Evolutionary conservation across 2,888 invertebrate species (phyloP).

Genomic region (Synergus laeviventris): DNA sequence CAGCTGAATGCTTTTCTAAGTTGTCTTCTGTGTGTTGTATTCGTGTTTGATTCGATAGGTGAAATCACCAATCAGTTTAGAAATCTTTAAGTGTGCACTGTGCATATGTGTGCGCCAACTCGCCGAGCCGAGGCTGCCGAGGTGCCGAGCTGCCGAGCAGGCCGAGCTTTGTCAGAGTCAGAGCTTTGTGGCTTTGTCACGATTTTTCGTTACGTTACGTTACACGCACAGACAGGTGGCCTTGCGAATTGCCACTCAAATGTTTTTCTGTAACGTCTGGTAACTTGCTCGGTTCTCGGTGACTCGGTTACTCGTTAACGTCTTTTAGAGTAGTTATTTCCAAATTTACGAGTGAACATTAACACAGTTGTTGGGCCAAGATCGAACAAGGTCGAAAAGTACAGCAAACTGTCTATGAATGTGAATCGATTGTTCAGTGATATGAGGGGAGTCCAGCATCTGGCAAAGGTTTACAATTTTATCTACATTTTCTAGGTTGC

Average conservation of each 20-base stretch:
- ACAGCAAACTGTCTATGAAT: not conserved
- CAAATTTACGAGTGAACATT: slow-evolving; percentile 43
- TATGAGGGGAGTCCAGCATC: slow-evolving; percentile 8
- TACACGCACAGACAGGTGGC: slow-evolving; percentile 55
- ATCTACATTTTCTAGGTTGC: slow-evolving; percentile 14
- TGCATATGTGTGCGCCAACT: not conserved
- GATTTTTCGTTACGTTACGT: slow-evolving; percentile 53
- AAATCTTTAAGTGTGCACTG: not conserved
- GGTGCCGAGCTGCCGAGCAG: too few relatives aligned
- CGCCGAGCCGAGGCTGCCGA: too few relatives aligned
- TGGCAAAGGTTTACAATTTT: slow-evolving; percentile 20
- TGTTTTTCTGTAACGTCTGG: slow-evolving; percentile 43
- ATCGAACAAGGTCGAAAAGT: slow-evolving; percentile 21
- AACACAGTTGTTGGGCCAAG: not conserved
- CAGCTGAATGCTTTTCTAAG: slow-evolving; percentile 20
- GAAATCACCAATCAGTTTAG: slow-evolving; percentile 6
- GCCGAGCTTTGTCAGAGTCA: too few relatives aligned
- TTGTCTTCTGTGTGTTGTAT: not conserved
- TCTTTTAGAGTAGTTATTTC: slow-evolving; percentile 42
- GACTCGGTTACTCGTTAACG: slow-evolving; percentile 19
- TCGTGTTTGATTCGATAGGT: slow-evolving; percentile 8
- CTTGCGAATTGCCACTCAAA: slow-evolving; percentile 50
- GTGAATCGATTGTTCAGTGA: slow-evolving; percentile 1
- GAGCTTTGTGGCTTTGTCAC: slow-evolving; percentile 50
- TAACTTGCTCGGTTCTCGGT: too few relatives aligned